Percentiles rank a stretch among this genome's conserved stretches.
phyloP scores from a whole-genome alignment of 2,113 vertebrate species.

The Vulpes lagopus region DNA sequence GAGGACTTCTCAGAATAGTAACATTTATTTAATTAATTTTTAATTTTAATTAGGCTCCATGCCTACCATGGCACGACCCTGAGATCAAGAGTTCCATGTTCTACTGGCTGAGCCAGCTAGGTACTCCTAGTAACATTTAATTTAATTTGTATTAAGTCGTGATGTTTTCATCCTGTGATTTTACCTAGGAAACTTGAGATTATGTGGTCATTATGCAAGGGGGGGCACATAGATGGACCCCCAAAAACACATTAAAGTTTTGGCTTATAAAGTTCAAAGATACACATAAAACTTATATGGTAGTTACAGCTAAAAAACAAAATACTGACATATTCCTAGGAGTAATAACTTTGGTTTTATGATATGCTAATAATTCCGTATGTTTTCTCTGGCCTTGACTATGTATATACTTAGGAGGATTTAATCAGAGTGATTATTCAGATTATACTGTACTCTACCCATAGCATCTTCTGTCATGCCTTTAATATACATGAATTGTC shows the following conservation, averaged over 20 bases:
- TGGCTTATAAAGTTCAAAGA: background rate
- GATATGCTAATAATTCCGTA: background rate
- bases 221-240: background rate
- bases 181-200: background rate
- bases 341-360: conserved; percentile 24
- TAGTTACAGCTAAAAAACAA: background rate
- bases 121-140: background rate
- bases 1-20: background rate
- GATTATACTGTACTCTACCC: background rate
- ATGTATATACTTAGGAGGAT: background rate
- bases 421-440: background rate
- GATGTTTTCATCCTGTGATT: conserved; percentile 25
- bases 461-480: background rate
- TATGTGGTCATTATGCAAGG: background rate
- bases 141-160: conserved; percentile 31
- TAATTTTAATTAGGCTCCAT: background rate
- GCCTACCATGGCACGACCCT: background rate
- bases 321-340: background rate
- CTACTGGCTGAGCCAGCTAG: background rate
- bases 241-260: background rate
- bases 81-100: background rate
- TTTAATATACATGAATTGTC: background rate
- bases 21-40: background rate
- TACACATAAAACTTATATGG: background rate
- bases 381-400: background rate